Conservation (phyloP, 1,140 invertebrate species). For the Oncopodura yosiiana region DNA sequence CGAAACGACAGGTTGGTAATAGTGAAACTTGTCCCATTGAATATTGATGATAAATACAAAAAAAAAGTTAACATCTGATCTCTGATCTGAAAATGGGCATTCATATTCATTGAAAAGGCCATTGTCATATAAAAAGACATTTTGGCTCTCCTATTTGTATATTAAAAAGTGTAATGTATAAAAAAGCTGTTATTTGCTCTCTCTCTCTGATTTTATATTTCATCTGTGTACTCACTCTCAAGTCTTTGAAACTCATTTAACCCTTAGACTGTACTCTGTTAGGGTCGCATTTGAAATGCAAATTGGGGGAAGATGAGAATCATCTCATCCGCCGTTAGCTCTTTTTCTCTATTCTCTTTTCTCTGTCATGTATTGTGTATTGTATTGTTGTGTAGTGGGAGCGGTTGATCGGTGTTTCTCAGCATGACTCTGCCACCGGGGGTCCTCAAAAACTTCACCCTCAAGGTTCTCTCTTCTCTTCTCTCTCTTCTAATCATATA, state of each 20-base stretch:
- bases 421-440: constrained; percentile 17
- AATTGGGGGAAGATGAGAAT: constrained; percentile 29
- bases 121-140: too few species aligned
- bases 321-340: constrained; percentile 22
- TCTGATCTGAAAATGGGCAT: too few species aligned
- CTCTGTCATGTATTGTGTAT: constrained; percentile 2
- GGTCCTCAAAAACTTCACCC: constrained; percentile 7
- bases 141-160: too few species aligned
- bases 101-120: too few species aligned
- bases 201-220: too few species aligned
- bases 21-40: too few species aligned
- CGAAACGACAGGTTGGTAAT: too few species aligned
- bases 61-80: too few species aligned
- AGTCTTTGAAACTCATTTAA: constrained; percentile 32
- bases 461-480: not conserved
- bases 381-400: constrained; percentile 26
- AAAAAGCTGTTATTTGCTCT: too few species aligned
- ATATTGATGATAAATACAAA: too few species aligned
- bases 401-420: constrained; percentile 29
- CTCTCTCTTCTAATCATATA: not conserved
- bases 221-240: not conserved
- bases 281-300: constrained; percentile 29
- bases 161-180: too few species aligned
- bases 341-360: not conserved
- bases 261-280: constrained; percentile 26